Conservation (phyloP, 2,113 vertebrate species). For the Ptilonorhynchus violaceus region DNA sequence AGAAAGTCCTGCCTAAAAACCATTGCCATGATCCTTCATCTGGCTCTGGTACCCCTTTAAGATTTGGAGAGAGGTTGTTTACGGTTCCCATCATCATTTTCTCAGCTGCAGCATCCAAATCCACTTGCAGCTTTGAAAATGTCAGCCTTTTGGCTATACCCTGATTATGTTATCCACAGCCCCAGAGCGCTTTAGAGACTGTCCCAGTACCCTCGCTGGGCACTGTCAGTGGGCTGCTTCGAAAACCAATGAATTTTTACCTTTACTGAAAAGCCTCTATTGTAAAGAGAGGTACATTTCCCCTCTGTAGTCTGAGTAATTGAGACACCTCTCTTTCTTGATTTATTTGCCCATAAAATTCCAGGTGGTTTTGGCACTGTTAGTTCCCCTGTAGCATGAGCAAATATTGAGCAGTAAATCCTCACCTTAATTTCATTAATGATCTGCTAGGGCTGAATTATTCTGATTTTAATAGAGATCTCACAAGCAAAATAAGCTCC, state of each 20-base stretch:
- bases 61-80: neutral
- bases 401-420: slow-evolving; percentile 67
- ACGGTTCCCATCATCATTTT: neutral
- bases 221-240: neutral
- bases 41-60: neutral
- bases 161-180: neutral
- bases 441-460: slow-evolving; percentile 14
- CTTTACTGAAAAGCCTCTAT: neutral
- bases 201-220: neutral
- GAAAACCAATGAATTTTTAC: neutral
- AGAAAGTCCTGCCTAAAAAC: neutral
- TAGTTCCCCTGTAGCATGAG: slow-evolving; percentile 26
- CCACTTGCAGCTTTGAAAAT: neutral
- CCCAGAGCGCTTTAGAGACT: neutral
- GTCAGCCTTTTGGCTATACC: neutral
- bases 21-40: neutral
- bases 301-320: neutral
- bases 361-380: slow-evolving; percentile 55
- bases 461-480: neutral
- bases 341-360: slow-evolving; percentile 72
- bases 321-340: neutral
- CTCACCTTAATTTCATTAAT: slow-evolving; percentile 70
- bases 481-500: neutral
- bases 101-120: neutral
- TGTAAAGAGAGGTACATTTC: neutral